Conservation (phyloP, 2,113 vertebrate species). For the human (Homo sapiens) region DNA sequence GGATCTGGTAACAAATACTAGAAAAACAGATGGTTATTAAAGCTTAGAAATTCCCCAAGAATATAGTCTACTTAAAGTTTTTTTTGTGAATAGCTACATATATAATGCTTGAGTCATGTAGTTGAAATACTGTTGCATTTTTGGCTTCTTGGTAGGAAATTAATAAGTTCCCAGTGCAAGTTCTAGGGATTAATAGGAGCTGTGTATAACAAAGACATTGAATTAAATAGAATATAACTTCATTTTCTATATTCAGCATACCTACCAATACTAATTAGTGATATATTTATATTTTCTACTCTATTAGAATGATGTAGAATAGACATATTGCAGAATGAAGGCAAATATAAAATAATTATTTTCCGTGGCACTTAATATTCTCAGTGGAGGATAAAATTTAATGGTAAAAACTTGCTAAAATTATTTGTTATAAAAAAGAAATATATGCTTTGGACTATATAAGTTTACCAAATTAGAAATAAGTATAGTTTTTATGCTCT, state of each 20-base stretch:
- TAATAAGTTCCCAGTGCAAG: neutral
- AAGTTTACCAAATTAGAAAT: conserved; percentile 1
- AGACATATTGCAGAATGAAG: neutral
- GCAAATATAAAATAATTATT: neutral
- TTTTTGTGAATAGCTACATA: neutral
- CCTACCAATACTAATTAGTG: neutral
- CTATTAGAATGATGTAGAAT: neutral
- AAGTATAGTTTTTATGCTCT: neutral
- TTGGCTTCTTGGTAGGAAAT: neutral
- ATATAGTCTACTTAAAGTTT: neutral
- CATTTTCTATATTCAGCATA: neutral
- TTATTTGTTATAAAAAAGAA: neutral
- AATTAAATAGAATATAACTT: neutral
- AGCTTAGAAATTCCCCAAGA: neutral
- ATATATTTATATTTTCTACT: neutral
- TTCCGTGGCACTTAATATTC: neutral
- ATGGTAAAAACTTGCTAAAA: neutral
- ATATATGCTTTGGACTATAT: neutral
- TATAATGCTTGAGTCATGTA: neutral
- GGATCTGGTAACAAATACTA: neutral
- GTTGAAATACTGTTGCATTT: neutral
- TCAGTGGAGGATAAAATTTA: conserved; percentile 2
- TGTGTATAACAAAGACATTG: neutral
- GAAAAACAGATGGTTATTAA: neutral
- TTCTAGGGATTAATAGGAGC: neutral